These are phyloP conservation scores for Argentina silus DNA, from an alignment of 2,797 vertebrate species.

Conservation along the genomic window DNA sequence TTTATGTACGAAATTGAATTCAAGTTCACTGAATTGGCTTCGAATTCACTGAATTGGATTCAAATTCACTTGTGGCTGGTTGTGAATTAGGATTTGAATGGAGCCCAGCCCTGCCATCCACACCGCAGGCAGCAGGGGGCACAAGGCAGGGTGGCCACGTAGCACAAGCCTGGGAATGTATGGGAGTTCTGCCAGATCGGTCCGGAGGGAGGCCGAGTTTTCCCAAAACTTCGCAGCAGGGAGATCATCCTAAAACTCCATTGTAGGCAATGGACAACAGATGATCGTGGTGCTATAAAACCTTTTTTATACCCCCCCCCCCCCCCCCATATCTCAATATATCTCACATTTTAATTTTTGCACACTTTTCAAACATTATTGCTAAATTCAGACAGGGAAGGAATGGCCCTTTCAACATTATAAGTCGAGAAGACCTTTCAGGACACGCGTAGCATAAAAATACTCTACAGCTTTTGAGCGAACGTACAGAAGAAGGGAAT, in stretches of 20 bases:
- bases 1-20: too few species aligned
- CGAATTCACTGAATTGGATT: too few species aligned
- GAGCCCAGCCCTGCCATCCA: background rate
- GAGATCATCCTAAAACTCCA: too few species aligned
- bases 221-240: too few species aligned
- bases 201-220: too few species aligned
- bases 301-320: too few species aligned
- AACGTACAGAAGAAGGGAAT: constrained; percentile 61
- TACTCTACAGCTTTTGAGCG: constrained; percentile 37
- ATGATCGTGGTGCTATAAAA: too few species aligned
- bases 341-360: constrained; percentile 21
- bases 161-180: constrained; percentile 71
- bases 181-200: constrained; percentile 23
- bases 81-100: too few species aligned
- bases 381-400: constrained; percentile 70
- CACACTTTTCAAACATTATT: constrained; percentile 64
- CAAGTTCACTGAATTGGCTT: too few species aligned
- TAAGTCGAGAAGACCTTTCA: constrained; percentile 26
- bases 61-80: too few species aligned
- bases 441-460: constrained; percentile 28
- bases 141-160: constrained; percentile 71
- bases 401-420: constrained; percentile 50
- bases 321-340: too few species aligned
- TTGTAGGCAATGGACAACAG: too few species aligned
- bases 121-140: constrained; percentile 64